A percentile compares a stretch with the other conserved stretches of the same genome.
Evolutionary conservation across 1,140 invertebrate species (phyloP).

Genomic region (Cotesia typhae): DNA sequence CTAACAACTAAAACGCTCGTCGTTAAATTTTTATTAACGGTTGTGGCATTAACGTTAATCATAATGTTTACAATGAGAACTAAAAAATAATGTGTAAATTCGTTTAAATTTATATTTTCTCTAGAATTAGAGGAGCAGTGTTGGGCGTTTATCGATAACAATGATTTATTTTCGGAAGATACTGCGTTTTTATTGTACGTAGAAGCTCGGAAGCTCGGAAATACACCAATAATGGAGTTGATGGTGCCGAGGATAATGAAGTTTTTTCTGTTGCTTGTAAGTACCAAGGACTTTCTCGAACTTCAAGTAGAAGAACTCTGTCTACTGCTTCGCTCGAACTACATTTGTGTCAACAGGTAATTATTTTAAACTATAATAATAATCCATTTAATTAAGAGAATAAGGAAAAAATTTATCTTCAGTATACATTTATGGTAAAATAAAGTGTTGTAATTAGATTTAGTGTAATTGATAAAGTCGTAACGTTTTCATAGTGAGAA

Average conservation of each 20-base stretch:
- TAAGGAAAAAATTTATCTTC: too few species aligned
- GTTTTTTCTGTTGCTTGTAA: slow-evolving; percentile 77
- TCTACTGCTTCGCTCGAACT: slow-evolving; percentile 72
- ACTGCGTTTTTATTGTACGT: slow-evolving; percentile 75
- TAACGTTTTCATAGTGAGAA: too few species aligned
- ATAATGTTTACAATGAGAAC: background rate
- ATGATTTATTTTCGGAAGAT: slow-evolving; percentile 74
- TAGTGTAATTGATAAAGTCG: too few species aligned
- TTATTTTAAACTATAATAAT: slow-evolving; percentile 29
- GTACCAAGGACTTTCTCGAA: slow-evolving; percentile 74
- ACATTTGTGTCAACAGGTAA: slow-evolving; percentile 77
- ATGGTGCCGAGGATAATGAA: slow-evolving; percentile 77
- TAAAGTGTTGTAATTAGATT: too few species aligned
- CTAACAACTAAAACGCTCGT: too few species aligned
- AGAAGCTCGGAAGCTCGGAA: slow-evolving; percentile 67
- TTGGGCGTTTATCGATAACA: slow-evolving; percentile 76
- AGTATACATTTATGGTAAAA: too few species aligned
- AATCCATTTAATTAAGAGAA: background rate
- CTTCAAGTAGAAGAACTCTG: slow-evolving; percentile 71
- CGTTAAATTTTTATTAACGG: too few species aligned
- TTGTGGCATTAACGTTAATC: too few species aligned
- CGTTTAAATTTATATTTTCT: slow-evolving; percentile 11
- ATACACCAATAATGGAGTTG: slow-evolving; percentile 72
- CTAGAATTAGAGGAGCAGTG: slow-evolving; percentile 75
- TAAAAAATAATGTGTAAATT: slow-evolving; percentile 27